Evolutionary conservation across 2,888 invertebrate genomes (phyloP), one percentile per base, ranked within the genome.

Genomic region (Poecilus cupreus): DNA sequence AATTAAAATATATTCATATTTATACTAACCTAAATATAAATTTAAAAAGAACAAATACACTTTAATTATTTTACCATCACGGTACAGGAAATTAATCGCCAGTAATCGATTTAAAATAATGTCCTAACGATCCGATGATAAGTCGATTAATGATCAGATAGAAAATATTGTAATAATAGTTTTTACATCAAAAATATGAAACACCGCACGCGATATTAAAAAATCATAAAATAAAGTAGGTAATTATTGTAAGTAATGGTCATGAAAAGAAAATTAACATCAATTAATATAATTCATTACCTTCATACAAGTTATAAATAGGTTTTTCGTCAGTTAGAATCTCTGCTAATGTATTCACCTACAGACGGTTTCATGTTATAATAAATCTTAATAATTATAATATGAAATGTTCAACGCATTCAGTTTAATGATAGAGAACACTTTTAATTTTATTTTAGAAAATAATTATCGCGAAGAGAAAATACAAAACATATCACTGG

Each of bases 381-480:
- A 74, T 74, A 74, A 74, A 74, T 74, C 74, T 49, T 24, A 20
- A 46, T 74, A 74, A 74, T 74, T 74, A 74, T 74, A 43, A 74
- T 49, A 72, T 74, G 22, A 46, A 74, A 46, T 51, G 74, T 49
- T 26, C 22, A 26, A 11, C 74, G 43, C 46, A 13, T 74, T 46
- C n/a, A n/a, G 49, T 74, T 26, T 74, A 46, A 46, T 72, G 72
- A 72, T 43, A 72, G 22, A 20, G n/a, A 10, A 43, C 60, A 60
- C 60, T 26, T 26, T 60, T 60, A 60, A 60, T 60, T 60, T 60
- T 60, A 60, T 60, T 60, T 60, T 60, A 60, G 60, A 60, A 60
- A 60, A 60, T 60, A 60, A 60, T 60, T 54, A 54, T 54, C 26
- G 60, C 60, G 60, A 60, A 60, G 60, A 60, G 60, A 60, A 60